phyloP scores from a whole-genome alignment of 2,888 invertebrate genomes.

The Arctia plantaginis region DNA sequence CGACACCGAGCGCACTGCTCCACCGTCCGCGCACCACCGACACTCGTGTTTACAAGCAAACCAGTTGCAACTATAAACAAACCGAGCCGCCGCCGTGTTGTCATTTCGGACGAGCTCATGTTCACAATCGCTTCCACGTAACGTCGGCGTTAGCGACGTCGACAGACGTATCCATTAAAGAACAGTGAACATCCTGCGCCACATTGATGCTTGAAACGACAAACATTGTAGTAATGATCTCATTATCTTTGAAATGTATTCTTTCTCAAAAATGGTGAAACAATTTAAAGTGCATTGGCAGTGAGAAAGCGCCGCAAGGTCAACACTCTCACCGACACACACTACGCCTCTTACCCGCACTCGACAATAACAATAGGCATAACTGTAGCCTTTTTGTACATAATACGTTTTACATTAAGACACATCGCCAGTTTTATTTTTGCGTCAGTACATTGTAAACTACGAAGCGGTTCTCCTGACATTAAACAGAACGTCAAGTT shows the following conservation, averaged over 20 bases:
- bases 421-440: neutral
- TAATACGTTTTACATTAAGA: neutral
- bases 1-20: slow-evolving; percentile 38
- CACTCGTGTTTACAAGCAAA: slow-evolving; percentile 29
- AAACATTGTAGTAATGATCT: neutral
- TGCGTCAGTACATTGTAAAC: neutral
- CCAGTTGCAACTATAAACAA: slow-evolving; percentile 22
- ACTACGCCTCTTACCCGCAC: neutral
- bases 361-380: neutral
- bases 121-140: slow-evolving; percentile 5
- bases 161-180: slow-evolving; percentile 4
- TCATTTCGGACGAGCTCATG: slow-evolving; percentile 1
- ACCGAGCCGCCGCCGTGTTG: slow-evolving; percentile 11
- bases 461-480: neutral
- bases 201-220: neutral
- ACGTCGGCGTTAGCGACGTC: neutral
- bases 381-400: neutral
- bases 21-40: slow-evolving; percentile 30
- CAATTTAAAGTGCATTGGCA: neutral
- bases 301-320: neutral
- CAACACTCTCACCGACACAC: slow-evolving; percentile 2
- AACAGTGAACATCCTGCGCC: neutral
- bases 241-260: neutral
- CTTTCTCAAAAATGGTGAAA: neutral
- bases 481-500: neutral